Base-by-base conservation (phyloP, 1,140 invertebrate genomes). In the Lamellibrachia luymesi region DNA sequence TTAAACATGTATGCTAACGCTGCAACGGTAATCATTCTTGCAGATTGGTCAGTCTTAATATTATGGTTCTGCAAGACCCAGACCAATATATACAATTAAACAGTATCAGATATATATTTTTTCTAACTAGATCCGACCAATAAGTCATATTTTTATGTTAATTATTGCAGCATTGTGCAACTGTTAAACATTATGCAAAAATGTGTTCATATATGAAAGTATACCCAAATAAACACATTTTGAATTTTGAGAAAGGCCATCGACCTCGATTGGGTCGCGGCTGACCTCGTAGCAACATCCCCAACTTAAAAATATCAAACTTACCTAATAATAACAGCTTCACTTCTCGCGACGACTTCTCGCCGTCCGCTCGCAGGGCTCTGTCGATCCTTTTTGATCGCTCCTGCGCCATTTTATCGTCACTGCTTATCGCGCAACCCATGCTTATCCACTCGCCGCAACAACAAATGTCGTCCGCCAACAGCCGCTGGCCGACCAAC, bases 381-480 rank as follows among this genome's bases (percentile, higher is more conserved):
- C 98, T 98, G 96, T 98, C 98, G 95, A 99, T 98, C 96, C 98
- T 98, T 97, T 98, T 98, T 50, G 98, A 98, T 96, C 99, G 97
- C 96, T 98, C 98, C 96, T 99, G 97, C 96, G 99, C 99, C 95
- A 98, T 98, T 97, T 99, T 97, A 97, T 99, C 99, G 97, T 99
- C 99, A 95, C 98, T 98, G 96, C 98, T 99, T 97, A 99, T 98
- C 96, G 99, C 99, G 97, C 99, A 99, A 97, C 99, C 99, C 99
- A 99, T 99, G 97, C 97, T 98, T 80, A 80, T 10, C 2, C 64
- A 22, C 13, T 80, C 64, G 64, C 13, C 64, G 64, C 64, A 80
- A 80, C 64, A 80, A 80, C 64, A 80, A 17, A 80, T 80, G 64
- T 17, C 64, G 64, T 22, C 13, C 64, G 64, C 95, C 98, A 97